A percentile compares a stretch with the other conserved stretches of the same genome.
phyloP scores from a whole-genome alignment of 2,888 invertebrate species.

The Nebria salina region DNA sequence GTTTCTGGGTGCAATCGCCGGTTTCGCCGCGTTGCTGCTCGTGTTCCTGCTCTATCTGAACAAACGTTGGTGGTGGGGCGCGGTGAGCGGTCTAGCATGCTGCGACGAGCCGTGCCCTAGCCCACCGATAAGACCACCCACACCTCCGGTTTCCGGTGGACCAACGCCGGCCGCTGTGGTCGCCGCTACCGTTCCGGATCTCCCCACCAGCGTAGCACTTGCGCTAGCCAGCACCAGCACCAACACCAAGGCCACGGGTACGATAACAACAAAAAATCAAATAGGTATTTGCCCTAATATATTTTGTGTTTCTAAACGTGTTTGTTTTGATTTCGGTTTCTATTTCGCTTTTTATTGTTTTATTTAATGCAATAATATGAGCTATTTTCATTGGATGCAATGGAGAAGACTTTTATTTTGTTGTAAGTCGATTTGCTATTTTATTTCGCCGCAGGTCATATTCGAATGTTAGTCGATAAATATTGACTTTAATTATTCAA shows the following conservation, averaged over 20 bases:
- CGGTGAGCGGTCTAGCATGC: conserved; percentile 69
- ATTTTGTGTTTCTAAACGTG: neutral
- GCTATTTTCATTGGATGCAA: neutral
- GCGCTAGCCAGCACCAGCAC: neutral
- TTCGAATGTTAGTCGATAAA: no score
- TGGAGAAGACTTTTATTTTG: neutral
- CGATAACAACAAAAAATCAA: conserved; percentile 13
- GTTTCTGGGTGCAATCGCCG: conserved; percentile 87
- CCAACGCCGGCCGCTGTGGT: conserved; percentile 7
- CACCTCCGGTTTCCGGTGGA: conserved; percentile 60
- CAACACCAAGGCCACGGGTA: neutral
- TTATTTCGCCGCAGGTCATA: neutral
- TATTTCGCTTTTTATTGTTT: neutral
- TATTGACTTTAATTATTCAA: no score
- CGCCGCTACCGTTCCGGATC: neutral
- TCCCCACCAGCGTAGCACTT: neutral
- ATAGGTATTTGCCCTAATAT: neutral
- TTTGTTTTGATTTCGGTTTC: neutral
- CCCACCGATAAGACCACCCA: conserved; percentile 60
- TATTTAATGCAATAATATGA: neutral
- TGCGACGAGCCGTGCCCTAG: conserved; percentile 68
- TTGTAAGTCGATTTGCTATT: neutral
- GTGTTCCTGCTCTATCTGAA: conserved; percentile 89
- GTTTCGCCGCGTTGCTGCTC: conserved; percentile 82
- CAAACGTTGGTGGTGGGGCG: conserved; percentile 78